Base-by-base conservation (phyloP, 2,113 vertebrate genomes). In the Trogon melanurus region DNA sequence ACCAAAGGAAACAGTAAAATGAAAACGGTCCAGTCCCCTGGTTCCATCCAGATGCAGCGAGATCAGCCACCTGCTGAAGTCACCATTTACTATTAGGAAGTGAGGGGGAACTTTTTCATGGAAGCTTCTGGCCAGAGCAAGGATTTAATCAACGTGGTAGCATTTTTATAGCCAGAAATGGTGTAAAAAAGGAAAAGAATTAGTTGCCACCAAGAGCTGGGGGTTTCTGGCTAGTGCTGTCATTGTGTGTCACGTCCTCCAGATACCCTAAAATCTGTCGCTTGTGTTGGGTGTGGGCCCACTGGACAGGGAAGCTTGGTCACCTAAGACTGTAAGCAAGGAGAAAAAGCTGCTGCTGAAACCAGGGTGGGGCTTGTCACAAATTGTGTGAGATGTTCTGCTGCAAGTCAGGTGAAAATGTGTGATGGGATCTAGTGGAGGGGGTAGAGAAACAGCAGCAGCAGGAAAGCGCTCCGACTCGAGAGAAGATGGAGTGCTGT, bases 351-450 rank as follows among this genome's bases (percentile, higher is more conserved):
- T 79, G 62, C 79, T 79, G 27, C 58, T 20, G 74, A 10, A 15
- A 47, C 11, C 38, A 20, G 54, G 34, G 23, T 20, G 6, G 9
- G 48, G 13, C 50, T 85, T 92, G 38, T 51, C 61, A 56, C 0
- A 0, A 62, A 5, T 9, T 54, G 44, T 30, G 22, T 5, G 47
- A 41, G 16, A 0, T 38, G 51, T 29, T 81, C 4, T 32, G 53
- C 56, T 80, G 76, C 8, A 41, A 41, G 56, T 29, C 47, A 9
- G 74, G n/a, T 1, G 3, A 13, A 70, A 65, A 13, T 6, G 20
- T 2, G 4, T 21, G 60, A 5, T 62, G 83, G 34, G 66, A 16
- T 34, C 17, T 38, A 11, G 19, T 5, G 47, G 30, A 25, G 45
- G 15, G 25, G n/a, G 23, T 15, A 13, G 32, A 62, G 79, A 44